phyloP scores from a whole-genome alignment of 2,797 vertebrate genomes.

The Hoplostethus mediterraneus region DNA sequence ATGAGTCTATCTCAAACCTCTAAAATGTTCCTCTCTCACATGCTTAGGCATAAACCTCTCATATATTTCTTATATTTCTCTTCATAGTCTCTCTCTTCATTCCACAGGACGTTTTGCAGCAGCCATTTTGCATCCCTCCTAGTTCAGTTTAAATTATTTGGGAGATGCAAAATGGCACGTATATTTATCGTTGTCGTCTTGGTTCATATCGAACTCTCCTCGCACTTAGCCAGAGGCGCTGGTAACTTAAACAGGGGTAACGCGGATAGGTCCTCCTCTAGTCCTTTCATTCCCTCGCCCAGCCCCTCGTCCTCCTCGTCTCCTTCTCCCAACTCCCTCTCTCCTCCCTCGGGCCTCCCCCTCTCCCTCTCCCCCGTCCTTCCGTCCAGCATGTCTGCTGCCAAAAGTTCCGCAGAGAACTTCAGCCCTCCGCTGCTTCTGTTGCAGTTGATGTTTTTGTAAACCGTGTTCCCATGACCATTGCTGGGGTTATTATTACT shows the following conservation, averaged over 20 bases:
- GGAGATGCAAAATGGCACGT: slow-evolving; percentile 39
- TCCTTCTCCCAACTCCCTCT: slow-evolving; percentile 61
- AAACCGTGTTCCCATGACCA: slow-evolving; percentile 62
- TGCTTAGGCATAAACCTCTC: slow-evolving; percentile 38
- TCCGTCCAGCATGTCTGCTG: slow-evolving; percentile 66
- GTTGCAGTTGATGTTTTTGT: slow-evolving; percentile 73
- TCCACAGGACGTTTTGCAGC: slow-evolving; percentile 52
- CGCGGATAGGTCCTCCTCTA: slow-evolving; percentile 82
- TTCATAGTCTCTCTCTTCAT: slow-evolving; percentile 41
- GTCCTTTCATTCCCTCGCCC: slow-evolving; percentile 68
- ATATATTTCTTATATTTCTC: slow-evolving; percentile 46
- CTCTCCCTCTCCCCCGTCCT: slow-evolving; percentile 70
- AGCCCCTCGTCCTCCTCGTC: slow-evolving; percentile 70
- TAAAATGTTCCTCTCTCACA: slow-evolving; percentile 33
- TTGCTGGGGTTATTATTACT: slow-evolving; percentile 67
- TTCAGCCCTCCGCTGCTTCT: slow-evolving; percentile 62
- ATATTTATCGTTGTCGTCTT: neutral
- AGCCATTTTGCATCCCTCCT: slow-evolving; percentile 38
- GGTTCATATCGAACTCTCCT: slow-evolving; percentile 90
- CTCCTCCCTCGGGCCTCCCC: slow-evolving; percentile 49
- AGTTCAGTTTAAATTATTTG: slow-evolving; percentile 28
- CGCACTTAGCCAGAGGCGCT: slow-evolving; percentile 87
- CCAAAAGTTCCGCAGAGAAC: slow-evolving; percentile 69
- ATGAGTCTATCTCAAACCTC: too few relatives aligned
- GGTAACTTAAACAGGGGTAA: slow-evolving; percentile 79